Conservation (phyloP, 2,888 invertebrate species). For the Heliconius ethilla region DNA sequence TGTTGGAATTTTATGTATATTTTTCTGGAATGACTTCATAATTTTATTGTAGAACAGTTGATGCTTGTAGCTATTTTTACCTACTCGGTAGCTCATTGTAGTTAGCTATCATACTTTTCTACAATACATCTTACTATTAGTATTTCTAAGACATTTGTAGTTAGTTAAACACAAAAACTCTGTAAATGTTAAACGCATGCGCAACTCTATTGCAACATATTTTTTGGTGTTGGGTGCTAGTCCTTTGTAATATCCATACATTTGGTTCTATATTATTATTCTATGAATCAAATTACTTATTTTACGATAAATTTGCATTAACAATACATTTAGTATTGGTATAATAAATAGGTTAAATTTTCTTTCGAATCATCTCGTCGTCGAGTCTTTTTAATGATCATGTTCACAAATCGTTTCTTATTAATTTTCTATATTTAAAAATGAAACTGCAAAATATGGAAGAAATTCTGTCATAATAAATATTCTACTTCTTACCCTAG, state of each 20-base stretch:
- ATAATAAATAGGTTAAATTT: background rate
- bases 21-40: slow-evolving; percentile 12
- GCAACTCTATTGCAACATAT: background rate
- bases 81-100: slow-evolving; percentile 22
- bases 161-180: background rate
- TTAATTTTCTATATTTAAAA: background rate
- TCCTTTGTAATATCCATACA: background rate
- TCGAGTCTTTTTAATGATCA: background rate
- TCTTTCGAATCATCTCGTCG: background rate
- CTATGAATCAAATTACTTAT: background rate
- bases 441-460: too few relatives aligned
- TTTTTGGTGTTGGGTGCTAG: background rate
- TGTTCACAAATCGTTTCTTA: background rate
- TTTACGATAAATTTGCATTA: background rate
- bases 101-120: slow-evolving; percentile 14
- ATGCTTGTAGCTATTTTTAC: slow-evolving; percentile 29
- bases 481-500: too few relatives aligned
- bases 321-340: too few relatives aligned
- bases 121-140: slow-evolving; percentile 14
- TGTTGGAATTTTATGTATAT: background rate
- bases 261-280: background rate
- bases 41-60: slow-evolving; percentile 12
- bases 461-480: too few relatives aligned
- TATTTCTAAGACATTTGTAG: background rate
- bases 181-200: background rate